Base-by-base conservation (phyloP, 2,113 vertebrate genomes). In the Solea solea region DNA sequence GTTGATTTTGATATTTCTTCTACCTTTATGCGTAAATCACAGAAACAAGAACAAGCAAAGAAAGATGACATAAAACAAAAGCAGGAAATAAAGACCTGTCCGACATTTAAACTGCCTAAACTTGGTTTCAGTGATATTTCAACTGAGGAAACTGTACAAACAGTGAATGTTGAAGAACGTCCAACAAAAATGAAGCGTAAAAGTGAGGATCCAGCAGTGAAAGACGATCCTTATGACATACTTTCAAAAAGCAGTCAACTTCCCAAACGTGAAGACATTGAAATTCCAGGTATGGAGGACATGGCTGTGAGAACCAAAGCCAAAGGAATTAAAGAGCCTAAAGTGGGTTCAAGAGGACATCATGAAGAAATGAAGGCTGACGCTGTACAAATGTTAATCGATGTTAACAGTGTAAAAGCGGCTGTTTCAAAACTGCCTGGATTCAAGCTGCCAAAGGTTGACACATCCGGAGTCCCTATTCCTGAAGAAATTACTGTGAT, bases 261-360 rank as follows among this genome's bases (percentile, higher is more conserved):
- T 69, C 91, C 90, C 34, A 94, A 94, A 84, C 87, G 94, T 42
- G 94, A 94, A 75, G 94, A 94, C 53, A 93, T 94, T 79, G 92
- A 88, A 63, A 94, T 94, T 80, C 94, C 93, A 72, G 93, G 93
- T 2, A 94, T 93, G 91, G 93, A 93, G 69, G 90, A 86, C 62
- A 69, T 57, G 61, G 73, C 84, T 72, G 59, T 13, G 41, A 78
- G 40, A 44, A 86, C 15, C 12, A 70, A 56, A 46, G 57, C 59
- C 55, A 79, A 83, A 70, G 67, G 28, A 69, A 62, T 76, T 1
- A 92, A 89, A 78, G 70, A 84, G 15, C 63, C 84, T 27, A 89
- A 90, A 74, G 58, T 53, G 28, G 63, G 56, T 62, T 78, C 72
- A 56, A 72, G 52, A 1, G 72, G 58, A 57, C 55, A 51, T 8